These are phyloP conservation scores for Lordiphosa andalusiaca DNA, from an alignment of 2,888 invertebrate species.

Conservation along the genomic window DNA sequence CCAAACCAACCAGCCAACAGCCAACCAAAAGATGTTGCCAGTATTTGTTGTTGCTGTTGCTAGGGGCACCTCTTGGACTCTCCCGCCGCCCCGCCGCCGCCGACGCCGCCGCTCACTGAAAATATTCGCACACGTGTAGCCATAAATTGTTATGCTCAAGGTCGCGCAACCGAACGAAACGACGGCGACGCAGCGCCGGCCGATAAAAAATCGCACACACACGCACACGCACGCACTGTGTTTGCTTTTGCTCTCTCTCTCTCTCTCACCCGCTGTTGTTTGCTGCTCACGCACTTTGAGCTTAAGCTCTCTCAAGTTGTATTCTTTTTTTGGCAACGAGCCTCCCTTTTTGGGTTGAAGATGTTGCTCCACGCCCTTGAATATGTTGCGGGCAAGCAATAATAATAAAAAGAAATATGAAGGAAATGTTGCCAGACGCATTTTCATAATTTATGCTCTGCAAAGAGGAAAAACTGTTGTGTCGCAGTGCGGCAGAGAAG, in stretches of 20 bases:
- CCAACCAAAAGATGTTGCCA: conserved; percentile 13
- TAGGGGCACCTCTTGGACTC: conserved; percentile 11
- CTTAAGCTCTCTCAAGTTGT: conserved; percentile 15
- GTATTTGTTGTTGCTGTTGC: conserved; percentile 13
- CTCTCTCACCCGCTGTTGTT: conserved; percentile 7
- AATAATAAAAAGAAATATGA: conserved; percentile 5
- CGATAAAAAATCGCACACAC: conserved; percentile 35
- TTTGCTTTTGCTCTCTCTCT: conserved; percentile 3
- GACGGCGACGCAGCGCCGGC: conserved; percentile 10
- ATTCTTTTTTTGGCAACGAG: conserved; percentile 47
- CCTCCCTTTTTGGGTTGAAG: conserved; percentile 52
- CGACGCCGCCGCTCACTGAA: conserved; percentile 22
- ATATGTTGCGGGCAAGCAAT: conserved; percentile 40
- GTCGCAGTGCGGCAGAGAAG: conserved; percentile 17
- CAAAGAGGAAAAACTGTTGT: conserved; percentile 11
- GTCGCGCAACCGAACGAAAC: conserved; percentile 51
- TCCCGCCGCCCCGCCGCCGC: too few species aligned
- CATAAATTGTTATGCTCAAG: conserved; percentile 78
- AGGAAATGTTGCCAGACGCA: conserved; percentile 65
- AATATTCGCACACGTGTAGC: conserved; percentile 77
- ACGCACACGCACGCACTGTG: conserved; percentile 10
- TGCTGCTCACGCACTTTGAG: too few species aligned
- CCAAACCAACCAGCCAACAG: background rate
- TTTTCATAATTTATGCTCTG: conserved; percentile 59
- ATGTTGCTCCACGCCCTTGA: conserved; percentile 18